Evolutionary conservation across 2,888 invertebrate species (phyloP).

Genomic region (Scaptomyza polygonia): DNA sequence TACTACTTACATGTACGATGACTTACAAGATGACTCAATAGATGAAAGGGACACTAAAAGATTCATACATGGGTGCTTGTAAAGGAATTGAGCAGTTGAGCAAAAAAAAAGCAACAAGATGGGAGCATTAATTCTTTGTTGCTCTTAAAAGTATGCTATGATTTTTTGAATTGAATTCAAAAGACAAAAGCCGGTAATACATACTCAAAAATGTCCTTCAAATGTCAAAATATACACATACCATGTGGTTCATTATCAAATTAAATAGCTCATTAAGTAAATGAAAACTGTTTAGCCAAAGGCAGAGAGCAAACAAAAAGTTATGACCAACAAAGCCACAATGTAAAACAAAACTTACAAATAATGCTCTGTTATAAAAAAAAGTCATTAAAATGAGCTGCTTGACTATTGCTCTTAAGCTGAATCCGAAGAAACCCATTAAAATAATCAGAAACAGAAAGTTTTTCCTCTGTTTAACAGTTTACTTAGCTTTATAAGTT

Average conservation of each 20-base stretch:
- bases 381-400: background rate
- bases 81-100: slow-evolving; percentile 4
- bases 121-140: background rate
- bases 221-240: background rate
- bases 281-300: background rate
- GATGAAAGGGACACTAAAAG: background rate
- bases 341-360: background rate
- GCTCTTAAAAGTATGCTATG: slow-evolving; percentile 4
- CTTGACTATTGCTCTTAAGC: background rate
- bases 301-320: background rate
- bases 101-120: background rate
- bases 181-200: no score
- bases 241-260: background rate
- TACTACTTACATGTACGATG: background rate
- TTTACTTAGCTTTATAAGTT: slow-evolving; percentile 6
- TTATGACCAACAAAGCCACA: background rate
- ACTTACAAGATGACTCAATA: slow-evolving; percentile 5
- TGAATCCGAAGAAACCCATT: slow-evolving; percentile 1
- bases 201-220: background rate
- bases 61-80: background rate
- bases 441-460: slow-evolving; percentile 9
- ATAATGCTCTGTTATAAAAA: background rate
- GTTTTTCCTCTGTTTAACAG: slow-evolving; percentile 8
- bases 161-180: background rate
- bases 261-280: background rate